Evolutionary conservation across 2,888 invertebrate species (phyloP).

Genomic region (Aelia acuminata): DNA sequence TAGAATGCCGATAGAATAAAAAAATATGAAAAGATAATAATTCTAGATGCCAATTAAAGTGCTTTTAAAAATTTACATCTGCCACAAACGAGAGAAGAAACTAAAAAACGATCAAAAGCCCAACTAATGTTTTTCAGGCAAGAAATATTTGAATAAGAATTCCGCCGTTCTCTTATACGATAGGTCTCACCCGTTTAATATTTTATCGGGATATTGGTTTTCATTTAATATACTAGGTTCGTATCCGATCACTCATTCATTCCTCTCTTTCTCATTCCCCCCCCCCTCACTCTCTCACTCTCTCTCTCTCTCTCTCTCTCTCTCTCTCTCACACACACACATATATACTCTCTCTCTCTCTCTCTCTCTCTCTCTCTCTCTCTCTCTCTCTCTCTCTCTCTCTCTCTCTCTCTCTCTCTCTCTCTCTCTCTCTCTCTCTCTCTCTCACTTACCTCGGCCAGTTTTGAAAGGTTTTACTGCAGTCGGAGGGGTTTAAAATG

Average conservation of each 20-base stretch:
- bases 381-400: constrained; percentile 5
- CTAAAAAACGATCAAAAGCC: constrained; percentile 33
- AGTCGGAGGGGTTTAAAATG: background rate
- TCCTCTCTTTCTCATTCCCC: too few species aligned
- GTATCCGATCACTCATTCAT: constrained; percentile 21
- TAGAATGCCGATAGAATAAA: constrained; percentile 18
- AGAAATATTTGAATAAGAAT: constrained; percentile 50
- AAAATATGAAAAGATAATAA: constrained; percentile 46
- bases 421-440: background rate
- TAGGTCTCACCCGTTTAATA: background rate
- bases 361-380: background rate
- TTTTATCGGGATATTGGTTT: constrained; percentile 30
- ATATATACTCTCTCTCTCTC: too few species aligned
- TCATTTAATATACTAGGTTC: constrained; percentile 30
- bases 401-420: constrained; percentile 5
- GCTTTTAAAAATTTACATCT: constrained; percentile 50
- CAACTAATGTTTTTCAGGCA: constrained; percentile 43
- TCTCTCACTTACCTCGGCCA: background rate
- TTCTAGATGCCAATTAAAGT: constrained; percentile 47
- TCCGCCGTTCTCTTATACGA: constrained; percentile 45
- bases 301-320: too few species aligned
- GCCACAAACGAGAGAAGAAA: background rate
- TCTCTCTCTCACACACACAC: too few species aligned
- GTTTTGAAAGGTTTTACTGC: constrained; percentile 5
- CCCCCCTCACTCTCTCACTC: too few species aligned